Percentiles rank a stretch among this genome's conserved stretches.
These are phyloP conservation scores for Excalfactoria chinensis DNA, from an alignment of 2,113 vertebrate species.

Conservation along the genomic window DNA sequence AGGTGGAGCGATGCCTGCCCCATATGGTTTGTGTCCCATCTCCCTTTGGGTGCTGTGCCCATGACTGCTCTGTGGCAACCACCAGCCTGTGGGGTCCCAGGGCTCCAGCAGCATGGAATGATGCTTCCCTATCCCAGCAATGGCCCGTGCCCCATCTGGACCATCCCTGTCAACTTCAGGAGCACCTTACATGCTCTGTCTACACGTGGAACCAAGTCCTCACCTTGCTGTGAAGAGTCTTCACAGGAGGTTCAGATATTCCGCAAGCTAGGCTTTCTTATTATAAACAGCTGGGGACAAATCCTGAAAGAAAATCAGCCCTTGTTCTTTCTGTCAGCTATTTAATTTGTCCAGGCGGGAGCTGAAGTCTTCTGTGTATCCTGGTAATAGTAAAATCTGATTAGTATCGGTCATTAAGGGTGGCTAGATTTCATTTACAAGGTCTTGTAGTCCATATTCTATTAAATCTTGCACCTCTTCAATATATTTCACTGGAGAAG, in stretches of 20 bases:
- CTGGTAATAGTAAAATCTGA: conserved; percentile 56
- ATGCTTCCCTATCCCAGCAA: neutral
- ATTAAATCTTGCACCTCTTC: neutral
- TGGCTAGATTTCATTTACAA: conserved; percentile 45
- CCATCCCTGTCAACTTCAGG: neutral
- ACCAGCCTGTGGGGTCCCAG: neutral
- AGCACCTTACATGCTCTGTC: neutral
- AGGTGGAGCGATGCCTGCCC: neutral
- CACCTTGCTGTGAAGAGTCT: neutral
- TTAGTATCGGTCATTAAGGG: conserved; percentile 27
- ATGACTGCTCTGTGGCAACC: neutral
- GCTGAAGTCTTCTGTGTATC: conserved; percentile 40
- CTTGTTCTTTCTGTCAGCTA: conserved; percentile 35
- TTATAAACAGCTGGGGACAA: conserved; percentile 38
- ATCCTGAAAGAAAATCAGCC: conserved; percentile 26
- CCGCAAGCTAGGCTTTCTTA: conserved; percentile 27
- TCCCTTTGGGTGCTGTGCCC: neutral
- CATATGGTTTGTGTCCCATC: neutral
- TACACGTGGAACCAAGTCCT: neutral
- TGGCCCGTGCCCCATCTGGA: accelerated
- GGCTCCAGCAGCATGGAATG: neutral
- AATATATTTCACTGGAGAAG: neutral
- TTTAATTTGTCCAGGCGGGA: conserved; percentile 7
- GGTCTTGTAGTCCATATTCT: neutral
- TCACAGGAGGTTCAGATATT: neutral